Conservation (phyloP, 2,888 invertebrate species). For the Dexiosoma caninum region DNA sequence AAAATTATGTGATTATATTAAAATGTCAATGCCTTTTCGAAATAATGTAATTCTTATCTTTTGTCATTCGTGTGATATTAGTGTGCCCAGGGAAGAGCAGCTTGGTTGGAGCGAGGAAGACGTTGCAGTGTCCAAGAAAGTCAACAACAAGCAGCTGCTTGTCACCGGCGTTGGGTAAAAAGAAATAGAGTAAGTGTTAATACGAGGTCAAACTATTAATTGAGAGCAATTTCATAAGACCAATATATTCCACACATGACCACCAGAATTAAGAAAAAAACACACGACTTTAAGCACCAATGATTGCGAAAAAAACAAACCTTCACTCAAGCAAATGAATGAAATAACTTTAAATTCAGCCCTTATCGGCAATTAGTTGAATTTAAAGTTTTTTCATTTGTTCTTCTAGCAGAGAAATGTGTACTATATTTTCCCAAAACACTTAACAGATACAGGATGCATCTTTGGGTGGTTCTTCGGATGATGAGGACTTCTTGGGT, state of each 20-base stretch:
- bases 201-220: not conserved
- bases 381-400: not conserved
- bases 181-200: constrained; percentile 85
- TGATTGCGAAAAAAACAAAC: not conserved
- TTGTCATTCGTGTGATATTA: constrained; percentile 72
- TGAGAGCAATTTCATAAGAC: constrained; percentile 48
- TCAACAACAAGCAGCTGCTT: constrained; percentile 81
- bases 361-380: not conserved
- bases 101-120: constrained; percentile 86
- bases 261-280: not conserved
- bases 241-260: too few species aligned
- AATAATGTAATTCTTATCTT: constrained; percentile 35
- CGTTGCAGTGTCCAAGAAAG: constrained; percentile 85
- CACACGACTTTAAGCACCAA: not conserved
- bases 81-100: constrained; percentile 90
- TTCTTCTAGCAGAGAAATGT: not conserved
- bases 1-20: not conserved
- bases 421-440: constrained; percentile 11
- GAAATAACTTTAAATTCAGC: constrained; percentile 1
- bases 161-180: constrained; percentile 89
- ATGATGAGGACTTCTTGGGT: constrained; percentile 84
- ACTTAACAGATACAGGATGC: constrained; percentile 87
- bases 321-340: not conserved
- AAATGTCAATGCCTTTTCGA: not conserved
- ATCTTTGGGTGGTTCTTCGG: constrained; percentile 87